Base-by-base conservation (phyloP, 2,797 vertebrate genomes). In the Pantherophis vulpinus region DNA sequence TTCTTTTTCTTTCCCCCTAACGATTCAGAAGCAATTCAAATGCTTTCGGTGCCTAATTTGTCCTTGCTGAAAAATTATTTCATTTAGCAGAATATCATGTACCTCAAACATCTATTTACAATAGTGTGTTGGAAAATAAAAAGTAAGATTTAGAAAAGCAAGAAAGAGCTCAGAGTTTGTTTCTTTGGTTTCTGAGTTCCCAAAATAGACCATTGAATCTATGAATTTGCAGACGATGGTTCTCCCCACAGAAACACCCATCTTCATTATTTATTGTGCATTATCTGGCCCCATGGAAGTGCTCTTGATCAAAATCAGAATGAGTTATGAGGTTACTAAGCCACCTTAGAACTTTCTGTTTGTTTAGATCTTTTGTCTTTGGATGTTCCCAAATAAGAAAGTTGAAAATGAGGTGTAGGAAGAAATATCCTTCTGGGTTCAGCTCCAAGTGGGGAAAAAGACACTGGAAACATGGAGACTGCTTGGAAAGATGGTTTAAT, bases 1-100 rank as follows among this genome's bases (percentile, higher is more conserved):
- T 8, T 47, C 5, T 42, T 10, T 95, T 95, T 93, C 58, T 93
- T 63, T 58, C 91, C 79, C 86, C 86, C 91, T 47, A 54, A 93
- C 95, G 93, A 95, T 93, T 88, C 87, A 91, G 93, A 92, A 58
- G 94, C 91, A 91, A 95, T 95, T 95, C 94, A 94, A 79, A 95
- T 95, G 95, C 51, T 54, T 94, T 94, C 91, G 94, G 59, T 92
- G 95, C 87, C 1, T 93, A 95, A 95, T 95, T 94, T 94, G 63
- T 91, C 42, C 51, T 88, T 94, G 95, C 93, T 96, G 95, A 96
- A 96, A 95, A 66, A 89, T 94, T 93, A 60, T 27, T 29, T 94
- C 27, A 56, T 70, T 92, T 56, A 89, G 58, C 56, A 89, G 55
- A 89, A 25, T n/a, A 58, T 59, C 95, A 96, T 95, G 95, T 89